Base-by-base conservation (phyloP, 2,888 invertebrate genomes). In the Eilema griseolum region DNA sequence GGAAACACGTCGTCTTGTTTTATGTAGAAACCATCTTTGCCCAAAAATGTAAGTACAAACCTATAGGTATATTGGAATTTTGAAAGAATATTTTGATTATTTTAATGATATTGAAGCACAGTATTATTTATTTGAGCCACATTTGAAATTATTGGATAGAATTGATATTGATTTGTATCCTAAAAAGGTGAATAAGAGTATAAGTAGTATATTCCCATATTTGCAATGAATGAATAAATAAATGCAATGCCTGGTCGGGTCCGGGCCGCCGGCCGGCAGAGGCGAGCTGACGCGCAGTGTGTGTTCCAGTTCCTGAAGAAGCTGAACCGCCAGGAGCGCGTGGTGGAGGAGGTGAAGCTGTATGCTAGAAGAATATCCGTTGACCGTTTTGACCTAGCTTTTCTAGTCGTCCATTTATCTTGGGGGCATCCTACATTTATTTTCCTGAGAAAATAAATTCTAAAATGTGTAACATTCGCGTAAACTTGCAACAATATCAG, bases 311-410 rank as follows among this genome's bases (percentile, higher is more conserved):
- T 98, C 95, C 96, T 99, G 94, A 98, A 98, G 93, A 99, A 99
- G 94, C 94, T 99, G 85, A 99, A 99, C 94, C 97, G 99, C 2
- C 99, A 99, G 95, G 99, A 99, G 94, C 97, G 99, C 83, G 99
- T 99, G 66, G 99, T 99, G 66, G 99, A 99, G 94, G 99, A 99
- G 94, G 99, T 99, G 69, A 99, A 99, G 96, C 95, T 98, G 85
- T n/a, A n/a, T n/a, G n/a, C n/a, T n/a, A n/a, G n/a, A n/a, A n/a
- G n/a, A n/a, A n/a, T n/a, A n/a, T n/a, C n/a, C n/a, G n/a, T n/a
- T n/a, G n/a, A n/a, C n/a, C n/a, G n/a, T n/a, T n/a, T n/a, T n/a
- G n/a, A n/a, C n/a, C n/a, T n/a, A n/a, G n/a, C n/a, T 37, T 37
- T 41, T 4, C 41, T 16, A 41, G 41, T 41, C 41, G 4, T 41